Percentiles rank a stretch among this genome's conserved stretches.
Conservation (phyloP, 2,797 vertebrate species). For the Sebastes umbrosus region DNA sequence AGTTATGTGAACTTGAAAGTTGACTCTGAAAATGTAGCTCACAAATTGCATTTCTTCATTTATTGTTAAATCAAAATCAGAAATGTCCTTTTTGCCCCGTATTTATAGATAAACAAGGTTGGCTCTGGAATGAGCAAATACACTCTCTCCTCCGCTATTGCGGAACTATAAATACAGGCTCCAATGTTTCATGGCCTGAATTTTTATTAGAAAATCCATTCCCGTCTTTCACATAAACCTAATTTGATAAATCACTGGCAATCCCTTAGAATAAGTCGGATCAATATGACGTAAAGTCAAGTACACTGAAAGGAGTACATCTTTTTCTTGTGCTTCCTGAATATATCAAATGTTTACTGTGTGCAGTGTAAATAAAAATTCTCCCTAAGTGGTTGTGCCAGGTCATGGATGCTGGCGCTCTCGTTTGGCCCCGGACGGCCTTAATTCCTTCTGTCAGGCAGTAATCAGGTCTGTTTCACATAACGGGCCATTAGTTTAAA, state of each 20-base stretch:
- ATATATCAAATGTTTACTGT: conserved; percentile 57
- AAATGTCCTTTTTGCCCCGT: not conserved
- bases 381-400: conserved; percentile 59
- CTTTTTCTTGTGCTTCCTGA: not conserved
- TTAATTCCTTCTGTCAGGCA: conserved; percentile 90
- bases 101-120: not conserved
- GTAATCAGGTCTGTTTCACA: conserved; percentile 98
- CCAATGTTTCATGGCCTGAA: not conserved
- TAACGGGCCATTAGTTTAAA: conserved; percentile 93
- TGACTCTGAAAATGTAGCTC: not conserved
- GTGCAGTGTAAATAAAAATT: conserved; percentile 63
- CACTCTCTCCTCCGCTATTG: not conserved
- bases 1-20: not conserved
- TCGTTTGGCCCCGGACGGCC: conserved; percentile 59
- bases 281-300: conserved; percentile 51
- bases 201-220: conserved; percentile 16
- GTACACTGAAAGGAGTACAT: not conserved
- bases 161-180: conserved; percentile 10
- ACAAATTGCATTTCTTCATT: not conserved
- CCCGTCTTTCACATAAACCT: not conserved
- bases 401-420: conserved; percentile 63
- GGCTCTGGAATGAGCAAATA: not conserved
- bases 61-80: not conserved
- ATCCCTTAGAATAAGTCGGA: conserved; percentile 24
- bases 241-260: conserved; percentile 43